Evolutionary conservation across 2,113 vertebrate species (phyloP).

Genomic region (Brevimyrus niger): DNA sequence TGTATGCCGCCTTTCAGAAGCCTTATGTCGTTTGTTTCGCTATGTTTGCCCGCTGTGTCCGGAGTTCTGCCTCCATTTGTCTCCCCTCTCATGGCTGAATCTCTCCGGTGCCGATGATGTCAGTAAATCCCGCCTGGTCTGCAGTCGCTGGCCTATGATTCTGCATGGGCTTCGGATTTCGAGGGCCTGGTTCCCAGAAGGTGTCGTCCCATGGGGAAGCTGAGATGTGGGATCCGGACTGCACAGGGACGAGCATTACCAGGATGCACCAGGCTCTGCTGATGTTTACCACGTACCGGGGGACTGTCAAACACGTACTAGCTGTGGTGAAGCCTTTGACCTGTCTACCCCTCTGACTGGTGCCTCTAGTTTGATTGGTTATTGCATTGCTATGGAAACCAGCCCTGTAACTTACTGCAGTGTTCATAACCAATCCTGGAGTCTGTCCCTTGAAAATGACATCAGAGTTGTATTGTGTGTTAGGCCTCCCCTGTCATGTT

Average conservation of each 20-base stretch:
- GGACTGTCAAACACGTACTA: not conserved
- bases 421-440: not conserved
- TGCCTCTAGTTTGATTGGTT: not conserved
- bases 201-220: not conserved
- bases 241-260: not conserved
- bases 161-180: not conserved
- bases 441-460: not conserved
- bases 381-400: not conserved
- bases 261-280: not conserved
- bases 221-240: not conserved
- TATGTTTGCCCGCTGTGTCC: not conserved
- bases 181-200: not conserved
- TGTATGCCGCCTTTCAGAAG: not conserved
- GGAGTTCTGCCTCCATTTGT: not conserved
- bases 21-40: not conserved
- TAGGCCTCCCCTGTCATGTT: not conserved
- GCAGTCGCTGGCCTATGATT: not conserved
- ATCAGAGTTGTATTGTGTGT: not conserved
- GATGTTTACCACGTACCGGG: not conserved
- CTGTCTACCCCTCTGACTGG: not conserved
- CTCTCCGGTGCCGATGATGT: constrained; percentile 22
- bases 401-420: not conserved
- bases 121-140: constrained; percentile 36
- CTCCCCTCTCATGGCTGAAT: not conserved
- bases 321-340: not conserved